These are phyloP conservation scores for Eupithecia subfuscata DNA, from an alignment of 2,888 invertebrate species.

Conservation along the genomic window DNA sequence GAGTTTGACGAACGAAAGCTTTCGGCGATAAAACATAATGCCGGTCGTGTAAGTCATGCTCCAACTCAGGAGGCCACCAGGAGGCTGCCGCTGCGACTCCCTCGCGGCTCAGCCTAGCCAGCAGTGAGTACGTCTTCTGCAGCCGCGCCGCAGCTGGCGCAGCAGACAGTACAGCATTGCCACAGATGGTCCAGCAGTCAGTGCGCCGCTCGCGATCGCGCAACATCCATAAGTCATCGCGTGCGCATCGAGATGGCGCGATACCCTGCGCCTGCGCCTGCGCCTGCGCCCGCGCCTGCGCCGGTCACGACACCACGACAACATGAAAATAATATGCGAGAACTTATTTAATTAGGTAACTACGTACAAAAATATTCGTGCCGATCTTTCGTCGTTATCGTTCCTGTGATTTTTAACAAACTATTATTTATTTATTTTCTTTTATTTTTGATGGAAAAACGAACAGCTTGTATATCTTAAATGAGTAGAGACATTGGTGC, in stretches of 20 bases:
- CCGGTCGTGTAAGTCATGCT: not conserved
- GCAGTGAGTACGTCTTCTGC: not conserved
- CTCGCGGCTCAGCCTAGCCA: too few species aligned
- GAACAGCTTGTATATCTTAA: too few species aligned
- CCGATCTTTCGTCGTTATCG: not conserved
- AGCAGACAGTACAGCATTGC: not conserved
- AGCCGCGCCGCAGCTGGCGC: not conserved
- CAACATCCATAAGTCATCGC: slow-evolving; percentile 37
- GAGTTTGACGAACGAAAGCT: not conserved
- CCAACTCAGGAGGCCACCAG: too few species aligned
- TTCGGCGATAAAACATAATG: too few species aligned
- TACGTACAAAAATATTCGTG: not conserved
- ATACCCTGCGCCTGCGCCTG: slow-evolving; percentile 28
- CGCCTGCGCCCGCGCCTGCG: slow-evolving; percentile 24
- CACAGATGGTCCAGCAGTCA: too few species aligned
- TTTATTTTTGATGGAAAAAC: too few species aligned
- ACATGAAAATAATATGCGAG: slow-evolving; percentile 33
- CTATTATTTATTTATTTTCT: too few species aligned
- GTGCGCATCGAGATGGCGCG: slow-evolving; percentile 38
- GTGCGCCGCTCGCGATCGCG: not conserved
- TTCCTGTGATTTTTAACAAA: not conserved
- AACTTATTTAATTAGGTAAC: slow-evolving; percentile 31
- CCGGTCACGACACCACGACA: slow-evolving; percentile 35
- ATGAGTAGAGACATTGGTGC: too few species aligned
- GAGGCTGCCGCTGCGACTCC: too few species aligned